Percentiles rank a stretch among this genome's conserved stretches.
phyloP scores from a whole-genome alignment of 2,113 vertebrate species.

The Rhynchomys soricoides region DNA sequence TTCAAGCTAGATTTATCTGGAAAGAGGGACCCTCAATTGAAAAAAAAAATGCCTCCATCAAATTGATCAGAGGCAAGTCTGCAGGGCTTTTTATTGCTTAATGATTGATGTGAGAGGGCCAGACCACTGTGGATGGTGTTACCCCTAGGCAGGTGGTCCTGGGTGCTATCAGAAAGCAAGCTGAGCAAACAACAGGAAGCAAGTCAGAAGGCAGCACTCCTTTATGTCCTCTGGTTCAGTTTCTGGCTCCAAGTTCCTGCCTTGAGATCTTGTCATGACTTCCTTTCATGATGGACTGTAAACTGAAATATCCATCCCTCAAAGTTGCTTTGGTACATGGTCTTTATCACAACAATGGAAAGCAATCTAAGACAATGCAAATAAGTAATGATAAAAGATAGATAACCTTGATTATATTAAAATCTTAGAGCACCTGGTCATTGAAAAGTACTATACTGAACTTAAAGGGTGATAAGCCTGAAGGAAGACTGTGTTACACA shows the following conservation, averaged over 20 bases:
- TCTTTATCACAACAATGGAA: background rate
- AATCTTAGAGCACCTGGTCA: background rate
- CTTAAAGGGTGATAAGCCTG: background rate
- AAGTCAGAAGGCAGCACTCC: background rate
- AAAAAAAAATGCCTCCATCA: background rate
- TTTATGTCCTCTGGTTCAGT: background rate
- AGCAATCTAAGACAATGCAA: background rate
- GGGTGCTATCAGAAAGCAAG: background rate
- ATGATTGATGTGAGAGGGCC: background rate
- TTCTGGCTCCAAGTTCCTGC: background rate
- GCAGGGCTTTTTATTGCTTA: background rate
- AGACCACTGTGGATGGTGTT: background rate
- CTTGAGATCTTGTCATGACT: background rate
- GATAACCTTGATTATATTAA: background rate
- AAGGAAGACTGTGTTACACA: background rate
- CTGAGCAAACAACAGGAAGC: background rate
- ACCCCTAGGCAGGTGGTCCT: background rate
- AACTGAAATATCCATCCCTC: background rate
- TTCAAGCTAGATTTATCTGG: background rate
- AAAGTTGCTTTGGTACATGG: background rate
- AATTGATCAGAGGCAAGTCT: background rate
- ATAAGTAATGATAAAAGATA: background rate
- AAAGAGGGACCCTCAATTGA: background rate
- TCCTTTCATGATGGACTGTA: background rate
- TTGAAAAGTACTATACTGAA: background rate